phyloP scores from a whole-genome alignment of 2,797 vertebrate species.

The Phataginus tricuspis region DNA sequence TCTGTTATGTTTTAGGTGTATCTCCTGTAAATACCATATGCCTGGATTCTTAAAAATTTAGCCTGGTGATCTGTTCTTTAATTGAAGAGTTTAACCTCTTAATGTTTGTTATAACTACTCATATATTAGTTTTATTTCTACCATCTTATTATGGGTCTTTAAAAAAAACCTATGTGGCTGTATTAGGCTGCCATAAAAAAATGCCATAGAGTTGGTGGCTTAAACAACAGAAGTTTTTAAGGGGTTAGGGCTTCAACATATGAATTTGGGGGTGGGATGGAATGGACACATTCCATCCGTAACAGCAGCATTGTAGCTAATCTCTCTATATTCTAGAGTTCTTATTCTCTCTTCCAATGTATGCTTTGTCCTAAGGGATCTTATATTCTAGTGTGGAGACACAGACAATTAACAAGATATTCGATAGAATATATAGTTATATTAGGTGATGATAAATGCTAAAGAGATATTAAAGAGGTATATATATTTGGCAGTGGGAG shows the following conservation, averaged over 20 bases:
- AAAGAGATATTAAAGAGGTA: background rate
- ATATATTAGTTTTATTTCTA: background rate
- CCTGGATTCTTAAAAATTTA: background rate
- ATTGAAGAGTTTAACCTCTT: background rate
- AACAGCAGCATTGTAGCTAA: background rate
- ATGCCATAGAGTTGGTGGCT: background rate
- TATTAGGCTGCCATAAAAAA: background rate
- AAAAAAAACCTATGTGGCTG: background rate
- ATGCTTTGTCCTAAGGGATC: background rate
- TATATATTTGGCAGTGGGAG: background rate
- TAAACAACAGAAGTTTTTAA: background rate
- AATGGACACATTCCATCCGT: background rate
- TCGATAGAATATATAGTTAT: background rate
- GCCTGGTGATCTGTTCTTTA: background rate
- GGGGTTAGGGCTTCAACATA: background rate
- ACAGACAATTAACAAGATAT: background rate
- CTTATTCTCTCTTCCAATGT: background rate
- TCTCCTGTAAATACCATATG: background rate
- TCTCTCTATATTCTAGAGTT: background rate
- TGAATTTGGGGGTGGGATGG: background rate
- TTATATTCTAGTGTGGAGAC: background rate
- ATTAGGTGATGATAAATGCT: background rate
- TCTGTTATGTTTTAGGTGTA: background rate
- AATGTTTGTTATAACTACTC: background rate
- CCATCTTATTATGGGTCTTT: background rate